A percentile compares a stretch with the other conserved stretches of the same genome.
Evolutionary conservation across 1,140 invertebrate species (phyloP).

Genomic region (Bombus fervidus): DNA sequence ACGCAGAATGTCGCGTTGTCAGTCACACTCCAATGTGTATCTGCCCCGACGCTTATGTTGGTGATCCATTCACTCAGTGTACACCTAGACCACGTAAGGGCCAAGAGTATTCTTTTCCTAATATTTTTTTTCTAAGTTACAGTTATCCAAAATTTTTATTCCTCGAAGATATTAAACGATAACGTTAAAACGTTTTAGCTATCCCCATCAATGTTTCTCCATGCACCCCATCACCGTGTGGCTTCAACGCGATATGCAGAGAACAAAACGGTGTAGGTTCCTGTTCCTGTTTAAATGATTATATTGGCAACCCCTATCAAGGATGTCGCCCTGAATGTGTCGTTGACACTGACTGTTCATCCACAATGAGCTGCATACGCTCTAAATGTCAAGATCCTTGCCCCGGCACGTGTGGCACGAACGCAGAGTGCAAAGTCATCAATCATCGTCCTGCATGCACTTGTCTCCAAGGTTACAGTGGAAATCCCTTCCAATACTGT

Average conservation of each 20-base stretch:
- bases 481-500: conserved; percentile 83
- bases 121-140: not conserved
- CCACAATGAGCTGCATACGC: conserved; percentile 81
- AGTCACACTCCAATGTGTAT: conserved; percentile 85
- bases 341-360: conserved; percentile 80
- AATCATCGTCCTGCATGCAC: conserved; percentile 84
- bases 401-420: conserved; percentile 82
- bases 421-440: conserved; percentile 82
- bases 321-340: conserved; percentile 82
- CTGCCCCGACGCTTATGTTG: conserved; percentile 86
- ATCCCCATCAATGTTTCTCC: conserved; percentile 74
- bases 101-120: not conserved
- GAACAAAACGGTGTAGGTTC: conserved; percentile 89
- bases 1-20: conserved; percentile 87
- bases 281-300: conserved; percentile 85
- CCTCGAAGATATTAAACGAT: not conserved
- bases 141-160: not conserved
- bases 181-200: not conserved
- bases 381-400: conserved; percentile 84
- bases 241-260: conserved; percentile 88
- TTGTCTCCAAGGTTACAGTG: conserved; percentile 83
- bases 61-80: conserved; percentile 89
- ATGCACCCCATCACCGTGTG: conserved; percentile 87
- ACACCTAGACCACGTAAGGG: conserved; percentile 55
- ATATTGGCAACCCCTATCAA: conserved; percentile 80